Evolutionary conservation across 2,797 vertebrate species (phyloP).

Genomic region (Dendrocincla tyrannina): DNA sequence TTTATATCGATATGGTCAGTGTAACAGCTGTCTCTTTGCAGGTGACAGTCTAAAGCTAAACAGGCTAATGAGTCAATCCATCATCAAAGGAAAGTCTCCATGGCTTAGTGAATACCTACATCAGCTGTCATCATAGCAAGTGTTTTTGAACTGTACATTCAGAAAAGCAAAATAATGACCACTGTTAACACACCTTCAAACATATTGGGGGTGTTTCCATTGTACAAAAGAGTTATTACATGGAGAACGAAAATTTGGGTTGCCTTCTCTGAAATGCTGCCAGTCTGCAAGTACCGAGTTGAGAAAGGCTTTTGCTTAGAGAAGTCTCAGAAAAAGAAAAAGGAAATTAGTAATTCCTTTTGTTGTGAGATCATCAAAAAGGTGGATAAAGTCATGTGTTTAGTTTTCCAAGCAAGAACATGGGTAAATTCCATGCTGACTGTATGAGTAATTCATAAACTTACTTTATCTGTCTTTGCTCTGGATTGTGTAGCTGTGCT

Average conservation of each 20-base stretch:
- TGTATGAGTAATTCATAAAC: background rate
- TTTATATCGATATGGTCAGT: background rate
- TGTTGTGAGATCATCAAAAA: background rate
- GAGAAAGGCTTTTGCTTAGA: background rate
- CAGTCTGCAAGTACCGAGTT: background rate
- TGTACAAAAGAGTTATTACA: background rate
- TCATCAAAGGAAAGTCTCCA: background rate
- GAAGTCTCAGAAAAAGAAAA: background rate
- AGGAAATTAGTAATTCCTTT: background rate
- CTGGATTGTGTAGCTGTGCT: background rate
- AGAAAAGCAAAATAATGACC: background rate
- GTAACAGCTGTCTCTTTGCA: background rate
- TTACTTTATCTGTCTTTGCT: background rate
- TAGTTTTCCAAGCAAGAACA: background rate
- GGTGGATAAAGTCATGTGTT: background rate
- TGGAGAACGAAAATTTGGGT: background rate
- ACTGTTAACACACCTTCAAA: background rate
- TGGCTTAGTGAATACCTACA: background rate
- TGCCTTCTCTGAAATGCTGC: background rate
- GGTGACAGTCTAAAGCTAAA: background rate
- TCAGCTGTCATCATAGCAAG: background rate
- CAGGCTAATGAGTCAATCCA: background rate
- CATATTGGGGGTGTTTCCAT: background rate
- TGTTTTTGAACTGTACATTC: background rate
- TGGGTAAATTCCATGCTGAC: rapidly evolving